Evolutionary conservation across 2,888 invertebrate genomes (phyloP), one percentile per base, ranked within the genome.

Genomic region (Torymus aiolomorphi): DNA sequence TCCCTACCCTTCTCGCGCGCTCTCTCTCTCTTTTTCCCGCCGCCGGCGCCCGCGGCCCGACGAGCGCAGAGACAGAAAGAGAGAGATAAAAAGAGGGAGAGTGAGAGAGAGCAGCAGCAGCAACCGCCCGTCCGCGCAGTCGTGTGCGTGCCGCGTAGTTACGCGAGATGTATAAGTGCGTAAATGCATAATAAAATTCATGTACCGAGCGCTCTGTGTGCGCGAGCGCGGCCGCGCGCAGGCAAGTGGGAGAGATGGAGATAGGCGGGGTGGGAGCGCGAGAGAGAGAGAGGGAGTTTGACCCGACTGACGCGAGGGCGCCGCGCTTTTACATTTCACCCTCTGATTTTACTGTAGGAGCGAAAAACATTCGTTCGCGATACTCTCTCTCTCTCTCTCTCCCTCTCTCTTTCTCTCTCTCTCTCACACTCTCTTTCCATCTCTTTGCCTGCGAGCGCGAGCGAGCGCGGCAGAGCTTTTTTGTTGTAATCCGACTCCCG

Each of bases 141-240:
- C 8, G 80, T 78, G 75, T 76, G 69, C 76, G 76, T 81, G 82
- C 76, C 86, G 86, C 88, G 87, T 87, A 87, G 87, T 87, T 88
- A 86, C 86, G 87, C 84, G 85, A 84, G 84, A 87, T 88, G 87
- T 90, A 88, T 88, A 88, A 88, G 88, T 89, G 88, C 89, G 90
- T 90, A 89, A 89, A 89, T 89, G 89, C 89, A 89, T 89, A 89
- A 90, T 90, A 89, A 89, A 88, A 89, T 88, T 88, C 86, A 85
- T 86, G 86, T 86, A 86, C 84, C 81, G 83, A 78, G 75, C 49
- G 59, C 57, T 20, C 71, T 57, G 57, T 13, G 56, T 10, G 31
- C 20, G 69, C 69, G 78, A 73, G 54, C 56, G 42, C 20, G 51
- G 24, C 52, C 11, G 31, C 14, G 16, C 24, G 63, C n/a, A n/a